Percentiles rank a stretch among this genome's conserved stretches.
Evolutionary conservation across 2,888 invertebrate species (phyloP).

Genomic region (Hypomecis punctinalis): DNA sequence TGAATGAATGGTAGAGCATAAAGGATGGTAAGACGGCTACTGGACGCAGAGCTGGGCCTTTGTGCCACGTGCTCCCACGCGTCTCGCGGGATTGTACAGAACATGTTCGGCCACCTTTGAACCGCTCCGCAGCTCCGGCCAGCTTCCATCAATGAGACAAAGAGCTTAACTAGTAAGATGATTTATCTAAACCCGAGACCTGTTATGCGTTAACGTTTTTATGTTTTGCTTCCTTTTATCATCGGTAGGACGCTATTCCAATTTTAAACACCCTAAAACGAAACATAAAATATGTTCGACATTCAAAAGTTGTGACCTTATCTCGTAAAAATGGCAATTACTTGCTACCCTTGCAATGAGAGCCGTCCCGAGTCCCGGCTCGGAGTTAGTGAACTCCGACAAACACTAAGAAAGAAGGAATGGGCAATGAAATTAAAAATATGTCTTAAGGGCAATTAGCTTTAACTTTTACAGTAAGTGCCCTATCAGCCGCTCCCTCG

Average conservation of each 20-base stretch:
- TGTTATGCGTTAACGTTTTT: constrained; percentile 11
- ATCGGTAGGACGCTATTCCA: not conserved
- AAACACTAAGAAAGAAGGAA: constrained; percentile 81
- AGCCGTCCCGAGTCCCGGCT: constrained; percentile 51
- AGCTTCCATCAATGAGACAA: constrained; percentile 29
- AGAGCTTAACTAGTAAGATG: constrained; percentile 28
- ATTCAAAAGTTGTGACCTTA: constrained; percentile 81
- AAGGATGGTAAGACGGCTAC: constrained; percentile 66
- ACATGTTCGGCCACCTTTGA: constrained; percentile 35
- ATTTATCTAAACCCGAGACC: constrained; percentile 20
- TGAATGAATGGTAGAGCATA: constrained; percentile 76
- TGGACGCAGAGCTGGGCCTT: constrained; percentile 59
- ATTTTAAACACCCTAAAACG: constrained; percentile 48
- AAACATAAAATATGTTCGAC: constrained; percentile 79
- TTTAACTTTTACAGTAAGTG: constrained; percentile 85
- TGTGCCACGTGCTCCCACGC: constrained; percentile 69
- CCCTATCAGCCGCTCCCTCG: constrained; percentile 79
- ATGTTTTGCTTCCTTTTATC: not conserved
- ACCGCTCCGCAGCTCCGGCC: constrained; percentile 38
- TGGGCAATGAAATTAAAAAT: constrained; percentile 86
- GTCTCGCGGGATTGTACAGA: constrained; percentile 29
- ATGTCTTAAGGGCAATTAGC: constrained; percentile 86
- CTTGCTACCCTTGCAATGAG: constrained; percentile 74
- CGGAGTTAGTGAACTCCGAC: constrained; percentile 75
- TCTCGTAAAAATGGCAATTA: constrained; percentile 83